Base-by-base conservation (phyloP, 2,797 vertebrate species). In the Chaenodraco wilsoni region DNA sequence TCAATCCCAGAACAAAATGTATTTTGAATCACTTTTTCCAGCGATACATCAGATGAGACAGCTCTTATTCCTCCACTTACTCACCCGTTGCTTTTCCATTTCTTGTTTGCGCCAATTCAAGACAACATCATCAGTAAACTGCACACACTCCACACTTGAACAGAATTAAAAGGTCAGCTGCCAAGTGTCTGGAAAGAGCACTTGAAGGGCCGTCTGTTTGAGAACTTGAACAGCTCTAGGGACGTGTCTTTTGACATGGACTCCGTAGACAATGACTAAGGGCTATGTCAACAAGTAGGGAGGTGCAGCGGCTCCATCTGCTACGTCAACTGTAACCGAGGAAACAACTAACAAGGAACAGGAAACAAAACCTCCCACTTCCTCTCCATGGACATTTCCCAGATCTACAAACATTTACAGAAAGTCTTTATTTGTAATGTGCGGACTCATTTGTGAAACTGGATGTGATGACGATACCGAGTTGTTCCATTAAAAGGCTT, bases 121-220 rank as follows among this genome's bases (percentile, higher is more conserved):
- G 57, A 48, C 68, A n/a, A 15, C 73, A 64, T 76, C 72, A 69
- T 86, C 84, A 81, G 77, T 61, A 82, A 72, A 57, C 67, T 2
- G 60, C 79, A 56, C 76, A 72, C 81, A 67, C 52, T 11, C 21
- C 61, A 3, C 69, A 56, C 65, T 76, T 50, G 51, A 76, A 74
- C 76, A 65, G 79, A 76, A 85, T 79, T 68, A 79, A 88, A 90
- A 92, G 91, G 88, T 91, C 87, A 89, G 67, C 79, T 83, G 87
- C 74, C 82, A 81, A 81, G 81, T 84, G 80, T 63, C 67, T 85
- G 74, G 54, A 81, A 89, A 85, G 86, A 89, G 82, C 84, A 76
- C 84, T 90, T 84, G 76, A 85, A 83, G 79, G 27, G n/a, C 45
- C 46, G 59, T 82, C 81, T 86, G 85, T 85, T 79, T 54, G 63